These are phyloP conservation scores for Entomyzon cyanotis DNA, from an alignment of 2,113 vertebrate species.

Conservation along the genomic window DNA sequence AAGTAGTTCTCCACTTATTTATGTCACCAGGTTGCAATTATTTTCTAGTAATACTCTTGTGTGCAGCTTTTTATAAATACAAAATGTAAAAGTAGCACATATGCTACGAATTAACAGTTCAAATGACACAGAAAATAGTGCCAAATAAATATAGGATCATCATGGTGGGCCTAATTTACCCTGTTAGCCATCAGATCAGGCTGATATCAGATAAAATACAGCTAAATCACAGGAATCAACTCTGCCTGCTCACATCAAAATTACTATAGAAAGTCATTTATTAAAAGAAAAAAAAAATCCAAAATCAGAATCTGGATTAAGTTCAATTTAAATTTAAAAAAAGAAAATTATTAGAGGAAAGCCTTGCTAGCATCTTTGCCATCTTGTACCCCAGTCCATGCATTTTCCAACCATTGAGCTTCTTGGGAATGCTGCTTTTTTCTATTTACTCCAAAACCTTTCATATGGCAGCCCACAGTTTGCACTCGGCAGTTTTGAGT, in stretches of 20 bases:
- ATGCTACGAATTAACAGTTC: background rate
- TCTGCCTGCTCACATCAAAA: background rate
- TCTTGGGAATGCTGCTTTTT: background rate
- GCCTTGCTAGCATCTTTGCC: background rate
- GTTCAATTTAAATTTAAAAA: background rate
- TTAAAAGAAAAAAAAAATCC: background rate
- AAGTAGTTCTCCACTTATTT: background rate
- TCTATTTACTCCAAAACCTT: background rate
- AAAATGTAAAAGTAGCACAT: background rate
- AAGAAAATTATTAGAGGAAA: background rate
- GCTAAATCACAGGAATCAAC: background rate
- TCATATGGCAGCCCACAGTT: too few relatives aligned
- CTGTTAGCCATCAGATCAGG: background rate
- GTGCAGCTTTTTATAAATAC: background rate
- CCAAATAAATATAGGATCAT: background rate
- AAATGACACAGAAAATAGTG: background rate
- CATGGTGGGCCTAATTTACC: background rate
- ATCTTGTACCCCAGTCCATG: background rate
- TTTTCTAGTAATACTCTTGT: background rate
- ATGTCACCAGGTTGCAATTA: background rate
- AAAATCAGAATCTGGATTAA: background rate
- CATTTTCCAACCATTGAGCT: background rate
- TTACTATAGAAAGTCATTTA: background rate
- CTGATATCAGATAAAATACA: background rate
- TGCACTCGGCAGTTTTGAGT: background rate